Evolutionary conservation across 2,113 vertebrate genomes (phyloP).

Genomic region (Catharus bicknelli): DNA sequence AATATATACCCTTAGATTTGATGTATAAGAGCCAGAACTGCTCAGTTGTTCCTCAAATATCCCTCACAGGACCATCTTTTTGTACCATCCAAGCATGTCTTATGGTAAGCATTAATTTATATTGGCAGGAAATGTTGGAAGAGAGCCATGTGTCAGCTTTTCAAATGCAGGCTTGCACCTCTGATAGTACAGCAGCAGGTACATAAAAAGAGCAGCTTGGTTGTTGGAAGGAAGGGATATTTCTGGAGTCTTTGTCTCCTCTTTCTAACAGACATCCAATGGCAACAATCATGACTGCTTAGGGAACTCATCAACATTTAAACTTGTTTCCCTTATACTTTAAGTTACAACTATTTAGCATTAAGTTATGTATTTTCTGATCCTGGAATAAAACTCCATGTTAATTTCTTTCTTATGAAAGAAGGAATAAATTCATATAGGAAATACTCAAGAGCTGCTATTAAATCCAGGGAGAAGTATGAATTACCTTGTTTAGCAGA

Average conservation of each 20-base stretch:
- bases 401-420: background rate
- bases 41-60: constrained; percentile 27
- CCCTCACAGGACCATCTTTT: constrained; percentile 28
- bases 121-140: constrained; percentile 57
- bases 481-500: background rate
- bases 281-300: background rate
- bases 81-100: background rate
- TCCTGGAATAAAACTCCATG: background rate
- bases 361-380: background rate
- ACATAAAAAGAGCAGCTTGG: background rate
- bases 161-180: background rate
- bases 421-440: background rate
- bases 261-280: background rate
- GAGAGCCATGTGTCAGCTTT: constrained; percentile 51
- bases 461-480: background rate
- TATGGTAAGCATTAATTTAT: constrained; percentile 58
- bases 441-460: background rate
- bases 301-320: background rate
- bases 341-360: background rate
- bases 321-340: background rate
- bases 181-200: constrained; percentile 11
- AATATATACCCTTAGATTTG: background rate
- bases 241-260: background rate
- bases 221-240: background rate
- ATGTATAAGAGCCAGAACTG: constrained; percentile 10